These are phyloP conservation scores for Mus spicilegus DNA, from an alignment of 2,113 vertebrate genomes.

Conservation along the genomic window DNA sequence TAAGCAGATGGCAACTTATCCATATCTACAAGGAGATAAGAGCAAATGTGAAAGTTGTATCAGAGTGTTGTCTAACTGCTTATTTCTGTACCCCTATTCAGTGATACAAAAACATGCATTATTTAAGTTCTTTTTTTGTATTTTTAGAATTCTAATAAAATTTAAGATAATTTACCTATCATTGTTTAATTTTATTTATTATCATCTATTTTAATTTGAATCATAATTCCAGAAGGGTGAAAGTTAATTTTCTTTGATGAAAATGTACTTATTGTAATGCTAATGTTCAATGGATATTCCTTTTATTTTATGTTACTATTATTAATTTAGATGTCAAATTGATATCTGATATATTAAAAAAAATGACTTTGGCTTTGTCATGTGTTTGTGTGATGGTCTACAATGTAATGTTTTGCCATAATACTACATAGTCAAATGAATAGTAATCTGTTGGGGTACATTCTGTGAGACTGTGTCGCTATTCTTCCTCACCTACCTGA, in stretches of 20 bases:
- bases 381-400: background rate
- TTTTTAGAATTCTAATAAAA: background rate
- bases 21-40: background rate
- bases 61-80: background rate
- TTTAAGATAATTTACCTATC: background rate
- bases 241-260: background rate
- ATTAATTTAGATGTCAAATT: no score
- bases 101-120: background rate
- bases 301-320: background rate
- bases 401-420: background rate
- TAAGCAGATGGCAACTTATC: background rate
- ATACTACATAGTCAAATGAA: background rate
- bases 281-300: background rate
- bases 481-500: no score
- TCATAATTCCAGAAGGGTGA: background rate
- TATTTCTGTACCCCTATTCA: accelerated
- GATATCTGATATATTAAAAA: background rate
- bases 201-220: background rate
- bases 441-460: background rate
- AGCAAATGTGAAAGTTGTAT: background rate
- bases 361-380: background rate
- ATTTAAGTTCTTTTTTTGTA: background rate
- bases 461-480: no score
- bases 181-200: background rate
- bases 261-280: background rate